phyloP scores from a whole-genome alignment of 1,140 invertebrate species.

The Tetramorium simillimum region DNA sequence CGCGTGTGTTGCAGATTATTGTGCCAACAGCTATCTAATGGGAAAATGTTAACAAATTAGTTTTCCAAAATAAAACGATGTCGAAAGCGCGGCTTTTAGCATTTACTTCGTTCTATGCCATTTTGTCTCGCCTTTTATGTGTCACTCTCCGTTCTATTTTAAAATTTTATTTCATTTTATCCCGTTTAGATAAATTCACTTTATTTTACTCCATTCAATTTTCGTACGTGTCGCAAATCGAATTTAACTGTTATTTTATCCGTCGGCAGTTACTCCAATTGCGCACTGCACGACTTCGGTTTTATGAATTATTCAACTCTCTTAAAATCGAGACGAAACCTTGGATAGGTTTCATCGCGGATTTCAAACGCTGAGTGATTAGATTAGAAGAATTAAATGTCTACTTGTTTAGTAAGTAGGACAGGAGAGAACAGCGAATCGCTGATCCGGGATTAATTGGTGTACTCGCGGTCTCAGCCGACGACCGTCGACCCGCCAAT shows the following conservation, averaged over 20 bases:
- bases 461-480: neutral
- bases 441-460: constrained; percentile 20
- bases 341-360: neutral
- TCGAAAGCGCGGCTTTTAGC: neutral
- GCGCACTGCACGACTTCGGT: neutral
- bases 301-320: neutral
- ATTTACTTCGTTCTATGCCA: neutral
- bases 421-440: constrained; percentile 4
- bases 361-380: neutral
- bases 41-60: constrained; percentile 8
- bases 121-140: neutral
- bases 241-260: neutral
- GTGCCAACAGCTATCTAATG: neutral
- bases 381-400: neutral
- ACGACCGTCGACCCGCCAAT: neutral
- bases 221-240: neutral
- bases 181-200: neutral
- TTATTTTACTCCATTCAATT: neutral
- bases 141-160: neutral
- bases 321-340: neutral
- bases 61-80: neutral
- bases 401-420: neutral
- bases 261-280: no score
- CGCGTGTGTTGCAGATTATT: neutral
- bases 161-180: neutral